Base-by-base conservation (phyloP, 2,797 vertebrate species). In the Etheostoma nigrum region DNA sequence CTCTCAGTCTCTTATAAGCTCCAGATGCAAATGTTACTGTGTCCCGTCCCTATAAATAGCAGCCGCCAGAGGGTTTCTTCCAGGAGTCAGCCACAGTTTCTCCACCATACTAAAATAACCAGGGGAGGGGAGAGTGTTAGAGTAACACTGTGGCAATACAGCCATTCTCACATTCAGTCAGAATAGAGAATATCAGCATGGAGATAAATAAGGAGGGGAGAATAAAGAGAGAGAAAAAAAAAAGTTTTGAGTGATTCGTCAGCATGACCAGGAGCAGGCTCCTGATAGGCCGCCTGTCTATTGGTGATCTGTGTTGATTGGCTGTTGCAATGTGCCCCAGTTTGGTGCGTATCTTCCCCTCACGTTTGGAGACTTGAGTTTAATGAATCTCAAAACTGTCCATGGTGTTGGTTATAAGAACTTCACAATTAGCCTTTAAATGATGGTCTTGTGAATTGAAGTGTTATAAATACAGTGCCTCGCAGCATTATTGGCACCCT, bases 41-140 rank as follows among this genome's bases (percentile, higher is more conserved):
- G 87, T 91, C 85, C 90, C 87, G 87, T 91, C 89, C 88, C 92
- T 94, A 94, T 92, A 93, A 93, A 95, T 94, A 94, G 92, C 84
- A 84, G 89, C 89, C 83, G 91, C 94, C 93, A 92, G 90, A 95
- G 91, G 90, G 90, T 89, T 92, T 91, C 90, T 93, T 92, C 88
- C 91, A 90, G 91, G 89, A 94, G 86, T 86, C 86, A 86, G 84
- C 89, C 84, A 85, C 84, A 89, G 88, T 91, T 91, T 93, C 84
- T 88, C 87, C 80, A 74, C 83, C 77, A 44, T 86, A 91, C 91
- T 84, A 92, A 91, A 90, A 93, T 89, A 92, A 92, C 86, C 87
- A 84, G 77, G 81, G 82, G 84, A 87, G 85, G 72, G 86, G 79
- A 82, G 79, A 76, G 68, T 51, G 66, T 57, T 72, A 70, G 88